phyloP scores from a whole-genome alignment of 2,797 vertebrate species.

The Nasua narica region DNA sequence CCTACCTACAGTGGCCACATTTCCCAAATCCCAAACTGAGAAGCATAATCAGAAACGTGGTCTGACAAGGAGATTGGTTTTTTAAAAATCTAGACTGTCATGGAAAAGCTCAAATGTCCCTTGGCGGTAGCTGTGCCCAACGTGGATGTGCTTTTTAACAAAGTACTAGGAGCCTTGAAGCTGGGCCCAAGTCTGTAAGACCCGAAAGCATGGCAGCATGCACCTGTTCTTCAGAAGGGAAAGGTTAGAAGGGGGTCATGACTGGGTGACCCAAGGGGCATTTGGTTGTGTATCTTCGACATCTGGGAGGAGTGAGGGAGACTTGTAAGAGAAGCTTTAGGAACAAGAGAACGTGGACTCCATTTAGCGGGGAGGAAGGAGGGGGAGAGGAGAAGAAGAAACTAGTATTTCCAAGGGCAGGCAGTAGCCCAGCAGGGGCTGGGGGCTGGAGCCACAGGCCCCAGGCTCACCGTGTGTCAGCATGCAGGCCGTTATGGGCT shows the following conservation, averaged over 20 bases:
- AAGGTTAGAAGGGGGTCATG: neutral
- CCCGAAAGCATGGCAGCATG: neutral
- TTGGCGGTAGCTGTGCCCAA: neutral
- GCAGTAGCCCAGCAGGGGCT: neutral
- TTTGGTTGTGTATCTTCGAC: neutral
- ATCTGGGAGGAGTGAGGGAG: neutral
- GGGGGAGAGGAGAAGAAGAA: neutral
- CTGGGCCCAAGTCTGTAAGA: neutral
- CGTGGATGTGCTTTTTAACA: neutral
- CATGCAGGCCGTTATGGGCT: neutral
- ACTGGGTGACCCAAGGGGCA: neutral
- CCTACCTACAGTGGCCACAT: conserved; percentile 39
- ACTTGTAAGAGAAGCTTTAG: neutral
- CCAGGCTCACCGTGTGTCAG: neutral
- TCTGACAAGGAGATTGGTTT: conserved; percentile 25
- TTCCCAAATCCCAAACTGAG: conserved; percentile 17
- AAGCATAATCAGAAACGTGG: neutral
- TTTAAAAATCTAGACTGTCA: neutral
- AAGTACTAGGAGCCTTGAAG: neutral
- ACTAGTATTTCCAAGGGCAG: neutral
- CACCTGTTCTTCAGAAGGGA: neutral
- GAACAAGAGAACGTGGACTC: neutral
- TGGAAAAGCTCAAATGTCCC: neutral
- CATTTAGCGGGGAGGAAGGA: neutral
- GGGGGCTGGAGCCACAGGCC: no score